These are phyloP conservation scores for Nomada ferruginata DNA, from an alignment of 2,888 invertebrate species.

Conservation along the genomic window DNA sequence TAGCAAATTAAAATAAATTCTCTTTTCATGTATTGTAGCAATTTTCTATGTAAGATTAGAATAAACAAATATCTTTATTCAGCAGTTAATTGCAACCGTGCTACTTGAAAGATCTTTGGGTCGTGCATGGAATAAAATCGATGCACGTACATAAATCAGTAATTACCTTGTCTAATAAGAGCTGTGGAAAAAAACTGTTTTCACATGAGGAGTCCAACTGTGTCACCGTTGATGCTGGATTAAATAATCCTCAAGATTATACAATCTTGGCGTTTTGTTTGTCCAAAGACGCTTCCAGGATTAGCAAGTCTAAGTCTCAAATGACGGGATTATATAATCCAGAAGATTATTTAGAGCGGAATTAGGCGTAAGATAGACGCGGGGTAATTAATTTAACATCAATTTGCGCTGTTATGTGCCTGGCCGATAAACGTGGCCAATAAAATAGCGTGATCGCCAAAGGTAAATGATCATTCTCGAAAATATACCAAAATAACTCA, in stretches of 20 bases:
- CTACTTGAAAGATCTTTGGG: not conserved
- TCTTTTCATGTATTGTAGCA: too few species aligned
- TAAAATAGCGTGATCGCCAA: not conserved
- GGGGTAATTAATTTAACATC: slow-evolving; percentile 65
- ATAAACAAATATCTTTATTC: not conserved
- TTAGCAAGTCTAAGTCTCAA: slow-evolving; percentile 70
- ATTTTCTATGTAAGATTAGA: not conserved
- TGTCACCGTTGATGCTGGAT: slow-evolving; percentile 60
- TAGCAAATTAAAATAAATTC: too few species aligned
- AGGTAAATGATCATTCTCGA: not conserved
- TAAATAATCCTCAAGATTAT: slow-evolving; percentile 69
- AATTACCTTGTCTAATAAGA: not conserved
- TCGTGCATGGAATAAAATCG: not conserved
- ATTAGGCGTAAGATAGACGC: slow-evolving; percentile 65
- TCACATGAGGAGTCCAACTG: slow-evolving; percentile 30
- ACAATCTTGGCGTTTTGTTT: slow-evolving; percentile 70
- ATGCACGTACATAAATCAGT: not conserved
- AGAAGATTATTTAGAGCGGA: slow-evolving; percentile 65
- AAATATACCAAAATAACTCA: not conserved
- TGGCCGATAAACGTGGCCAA: slow-evolving; percentile 1
- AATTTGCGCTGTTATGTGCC: slow-evolving; percentile 20
- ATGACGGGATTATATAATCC: slow-evolving; percentile 72
- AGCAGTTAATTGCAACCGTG: too few species aligned
- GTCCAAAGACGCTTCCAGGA: slow-evolving; percentile 65
- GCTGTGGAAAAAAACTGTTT: slow-evolving; percentile 5